A percentile compares a stretch with the other conserved stretches of the same genome.
Conservation (phyloP, 2,113 vertebrate genomes). For the Ginglymostoma cirratum region DNA sequence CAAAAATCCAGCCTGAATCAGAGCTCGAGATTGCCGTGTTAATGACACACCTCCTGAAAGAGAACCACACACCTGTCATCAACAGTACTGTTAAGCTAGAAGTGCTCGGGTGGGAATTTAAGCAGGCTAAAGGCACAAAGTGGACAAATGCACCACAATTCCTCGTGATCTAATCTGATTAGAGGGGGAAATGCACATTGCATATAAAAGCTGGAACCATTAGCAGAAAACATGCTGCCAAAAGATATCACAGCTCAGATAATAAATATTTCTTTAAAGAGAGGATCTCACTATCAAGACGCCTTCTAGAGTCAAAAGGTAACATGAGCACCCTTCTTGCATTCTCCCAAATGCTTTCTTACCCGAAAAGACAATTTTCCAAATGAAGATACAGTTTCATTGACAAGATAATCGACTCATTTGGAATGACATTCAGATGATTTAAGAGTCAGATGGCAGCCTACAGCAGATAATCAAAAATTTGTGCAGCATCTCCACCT, state of each 20-base stretch:
- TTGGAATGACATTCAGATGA: not conserved
- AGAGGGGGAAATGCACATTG: not conserved
- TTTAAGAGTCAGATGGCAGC: not conserved
- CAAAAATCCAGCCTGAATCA: not conserved
- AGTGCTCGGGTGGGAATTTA: not conserved
- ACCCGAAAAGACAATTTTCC: not conserved
- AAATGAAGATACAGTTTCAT: not conserved
- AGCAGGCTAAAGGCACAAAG: not conserved
- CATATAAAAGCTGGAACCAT: not conserved
- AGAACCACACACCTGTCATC: not conserved
- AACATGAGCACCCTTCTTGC: not conserved
- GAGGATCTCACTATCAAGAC: not conserved
- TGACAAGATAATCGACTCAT: not conserved
- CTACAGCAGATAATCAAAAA: not conserved
- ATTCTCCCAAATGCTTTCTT: not conserved
- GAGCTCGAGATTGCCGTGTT: not conserved
- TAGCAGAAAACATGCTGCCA: not conserved
- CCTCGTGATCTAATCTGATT: too few relatives aligned
- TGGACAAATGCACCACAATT: not conserved
- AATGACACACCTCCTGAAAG: not conserved
- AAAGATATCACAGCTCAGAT: not conserved
- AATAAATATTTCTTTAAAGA: conserved; percentile 14
- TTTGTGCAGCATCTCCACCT: not conserved
- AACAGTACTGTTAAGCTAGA: not conserved
- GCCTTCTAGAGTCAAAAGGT: too few relatives aligned